Evolutionary conservation across 2,888 invertebrate species (phyloP).

Genomic region (Orthosia cruda): DNA sequence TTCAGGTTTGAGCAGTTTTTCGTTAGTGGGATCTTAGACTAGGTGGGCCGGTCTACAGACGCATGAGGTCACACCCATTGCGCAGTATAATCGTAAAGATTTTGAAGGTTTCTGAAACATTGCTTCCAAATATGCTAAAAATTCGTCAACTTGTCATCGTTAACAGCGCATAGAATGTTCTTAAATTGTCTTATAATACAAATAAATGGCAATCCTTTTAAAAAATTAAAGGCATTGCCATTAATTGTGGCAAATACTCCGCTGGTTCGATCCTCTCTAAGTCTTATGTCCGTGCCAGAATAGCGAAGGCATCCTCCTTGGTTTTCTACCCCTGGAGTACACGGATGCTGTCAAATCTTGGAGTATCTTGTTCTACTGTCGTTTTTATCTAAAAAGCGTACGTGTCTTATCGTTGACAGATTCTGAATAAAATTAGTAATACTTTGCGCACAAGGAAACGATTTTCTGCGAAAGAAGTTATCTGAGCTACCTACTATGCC

Average conservation of each 20-base stretch:
- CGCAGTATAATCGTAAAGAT: no score
- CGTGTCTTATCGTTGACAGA: constrained; percentile 50
- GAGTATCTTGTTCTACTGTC: constrained; percentile 1
- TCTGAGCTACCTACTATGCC: constrained; percentile 12
- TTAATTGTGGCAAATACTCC: not conserved
- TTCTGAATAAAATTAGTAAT: constrained; percentile 53
- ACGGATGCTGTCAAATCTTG: constrained; percentile 18
- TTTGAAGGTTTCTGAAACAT: no score
- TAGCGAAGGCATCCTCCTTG: no score
- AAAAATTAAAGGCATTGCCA: not conserved
- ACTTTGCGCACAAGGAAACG: constrained; percentile 27
- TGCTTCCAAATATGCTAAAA: no score
- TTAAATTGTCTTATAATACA: no score
- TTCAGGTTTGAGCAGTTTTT: constrained; percentile 8
- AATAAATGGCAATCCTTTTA: no score
- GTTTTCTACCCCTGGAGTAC: not conserved
- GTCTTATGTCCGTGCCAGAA: not conserved
- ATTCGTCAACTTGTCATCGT: no score
- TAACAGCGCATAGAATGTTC: no score
- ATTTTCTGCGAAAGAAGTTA: constrained; percentile 43
- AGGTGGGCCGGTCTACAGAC: not conserved
- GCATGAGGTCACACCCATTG: no score
- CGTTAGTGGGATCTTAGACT: no score
- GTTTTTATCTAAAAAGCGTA: constrained; percentile 39
- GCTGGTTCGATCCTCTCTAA: not conserved